These are phyloP conservation scores for Chymomyza procnemis DNA, from an alignment of 2,888 invertebrate genomes.

Conservation along the genomic window DNA sequence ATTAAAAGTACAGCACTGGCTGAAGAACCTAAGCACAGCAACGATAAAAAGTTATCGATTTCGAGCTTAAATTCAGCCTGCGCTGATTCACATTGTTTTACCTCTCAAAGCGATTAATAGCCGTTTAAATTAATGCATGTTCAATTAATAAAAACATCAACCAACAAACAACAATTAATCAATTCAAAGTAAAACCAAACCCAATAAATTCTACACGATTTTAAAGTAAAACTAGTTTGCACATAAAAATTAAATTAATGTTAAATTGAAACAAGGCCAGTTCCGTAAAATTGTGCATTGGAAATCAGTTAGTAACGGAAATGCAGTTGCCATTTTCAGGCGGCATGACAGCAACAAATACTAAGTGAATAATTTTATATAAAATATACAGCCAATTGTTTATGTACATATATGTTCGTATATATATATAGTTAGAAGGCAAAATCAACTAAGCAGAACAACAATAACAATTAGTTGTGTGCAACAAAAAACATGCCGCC, in stretches of 20 bases:
- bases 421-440: conserved; percentile 41
- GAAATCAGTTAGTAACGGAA: conserved; percentile 64
- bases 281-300: conserved; percentile 56
- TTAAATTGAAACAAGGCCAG: conserved; percentile 48
- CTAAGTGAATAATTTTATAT: neutral
- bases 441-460: conserved; percentile 43
- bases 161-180: conserved; percentile 5
- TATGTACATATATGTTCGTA: neutral
- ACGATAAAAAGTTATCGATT: too few relatives aligned
- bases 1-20: too few relatives aligned
- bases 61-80: too few relatives aligned
- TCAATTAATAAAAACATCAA: conserved; percentile 5
- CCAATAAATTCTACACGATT: conserved; percentile 19
- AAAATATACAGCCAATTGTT: neutral
- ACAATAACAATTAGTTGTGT: neutral
- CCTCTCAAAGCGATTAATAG: neutral
- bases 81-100: neutral
- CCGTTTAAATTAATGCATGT: neutral
- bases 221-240: conserved; percentile 2
- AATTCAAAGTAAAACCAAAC: neutral
- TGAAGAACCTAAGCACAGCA: too few relatives aligned
- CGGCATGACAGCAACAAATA: conserved; percentile 6
- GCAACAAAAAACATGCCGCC: neutral
- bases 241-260: conserved; percentile 2
- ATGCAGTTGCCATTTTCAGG: conserved; percentile 28